These are phyloP conservation scores for Erannis defoliaria DNA, from an alignment of 2,888 invertebrate genomes.

Conservation along the genomic window DNA sequence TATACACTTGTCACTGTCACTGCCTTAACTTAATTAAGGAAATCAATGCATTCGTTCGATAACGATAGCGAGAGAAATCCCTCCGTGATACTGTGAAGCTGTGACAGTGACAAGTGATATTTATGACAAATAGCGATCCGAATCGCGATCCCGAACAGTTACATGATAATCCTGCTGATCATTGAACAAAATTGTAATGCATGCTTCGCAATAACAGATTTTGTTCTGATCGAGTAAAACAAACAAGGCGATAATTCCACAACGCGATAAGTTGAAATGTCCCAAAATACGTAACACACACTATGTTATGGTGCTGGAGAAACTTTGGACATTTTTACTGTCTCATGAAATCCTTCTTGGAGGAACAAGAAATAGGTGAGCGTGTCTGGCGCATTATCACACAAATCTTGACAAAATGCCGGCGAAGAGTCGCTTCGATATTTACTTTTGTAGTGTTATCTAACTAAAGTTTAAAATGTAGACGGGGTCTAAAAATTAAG, in stretches of 20 bases:
- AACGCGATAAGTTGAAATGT: slow-evolving; percentile 62
- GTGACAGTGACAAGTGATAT: too few species aligned
- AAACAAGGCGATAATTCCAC: slow-evolving; percentile 58
- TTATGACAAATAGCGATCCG: too few species aligned
- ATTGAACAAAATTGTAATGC: slow-evolving; percentile 26
- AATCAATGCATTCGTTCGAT: too few species aligned
- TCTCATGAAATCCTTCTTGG: slow-evolving; percentile 59
- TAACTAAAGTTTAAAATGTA: not conserved
- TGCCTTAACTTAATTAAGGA: too few species aligned
- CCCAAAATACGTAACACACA: slow-evolving; percentile 63
- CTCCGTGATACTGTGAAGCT: too few species aligned
- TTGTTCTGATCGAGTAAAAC: slow-evolving; percentile 44
- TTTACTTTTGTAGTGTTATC: slow-evolving; percentile 46
- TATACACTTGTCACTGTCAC: too few species aligned
- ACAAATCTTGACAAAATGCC: slow-evolving; percentile 65
- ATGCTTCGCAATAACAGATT: slow-evolving; percentile 27
- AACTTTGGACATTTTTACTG: slow-evolving; percentile 74
- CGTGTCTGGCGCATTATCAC: slow-evolving; percentile 56
- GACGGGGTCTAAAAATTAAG: too few species aligned
- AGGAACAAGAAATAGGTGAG: slow-evolving; percentile 57
- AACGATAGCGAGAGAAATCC: too few species aligned
- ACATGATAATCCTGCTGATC: slow-evolving; percentile 17
- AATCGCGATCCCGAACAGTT: too few species aligned
- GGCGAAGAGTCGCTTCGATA: slow-evolving; percentile 56
- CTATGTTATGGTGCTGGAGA: slow-evolving; percentile 61